Conservation (phyloP, 2,113 vertebrate species). For the Lagopus leucura region DNA sequence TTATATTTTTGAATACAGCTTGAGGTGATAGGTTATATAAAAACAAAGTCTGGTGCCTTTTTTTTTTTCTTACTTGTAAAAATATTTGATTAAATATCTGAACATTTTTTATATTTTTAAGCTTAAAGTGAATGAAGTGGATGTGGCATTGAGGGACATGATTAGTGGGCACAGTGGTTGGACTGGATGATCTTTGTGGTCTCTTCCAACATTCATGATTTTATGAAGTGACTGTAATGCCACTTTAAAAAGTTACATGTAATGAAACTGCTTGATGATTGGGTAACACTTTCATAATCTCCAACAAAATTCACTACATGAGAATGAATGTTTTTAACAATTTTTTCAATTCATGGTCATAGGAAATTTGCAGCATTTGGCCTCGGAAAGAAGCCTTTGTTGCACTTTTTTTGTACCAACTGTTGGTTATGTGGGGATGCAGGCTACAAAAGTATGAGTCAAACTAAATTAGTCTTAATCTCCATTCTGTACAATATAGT, state of each 20-base stretch:
- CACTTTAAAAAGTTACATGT: not conserved
- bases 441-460: not conserved
- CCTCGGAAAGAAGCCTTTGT: not conserved
- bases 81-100: not conserved
- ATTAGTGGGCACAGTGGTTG: too few relatives aligned
- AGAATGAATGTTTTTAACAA: not conserved
- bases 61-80: not conserved
- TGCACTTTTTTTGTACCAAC: not conserved
- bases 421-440: not conserved
- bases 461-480: not conserved
- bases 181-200: too few relatives aligned
- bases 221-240: not conserved
- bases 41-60: not conserved
- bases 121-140: not conserved
- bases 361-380: not conserved
- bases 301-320: not conserved
- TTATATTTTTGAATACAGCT: not conserved
- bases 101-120: not conserved
- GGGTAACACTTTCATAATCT: not conserved
- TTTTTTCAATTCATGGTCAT: not conserved
- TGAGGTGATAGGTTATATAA: not conserved
- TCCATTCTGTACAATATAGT: not conserved
- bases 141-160: too few relatives aligned
- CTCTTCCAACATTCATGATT: too few relatives aligned
- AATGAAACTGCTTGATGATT: not conserved